A percentile compares a stretch with the other conserved stretches of the same genome.
These are phyloP conservation scores for Drosophila stalkeri DNA, from an alignment of 2,888 invertebrate species.

Conservation along the genomic window DNA sequence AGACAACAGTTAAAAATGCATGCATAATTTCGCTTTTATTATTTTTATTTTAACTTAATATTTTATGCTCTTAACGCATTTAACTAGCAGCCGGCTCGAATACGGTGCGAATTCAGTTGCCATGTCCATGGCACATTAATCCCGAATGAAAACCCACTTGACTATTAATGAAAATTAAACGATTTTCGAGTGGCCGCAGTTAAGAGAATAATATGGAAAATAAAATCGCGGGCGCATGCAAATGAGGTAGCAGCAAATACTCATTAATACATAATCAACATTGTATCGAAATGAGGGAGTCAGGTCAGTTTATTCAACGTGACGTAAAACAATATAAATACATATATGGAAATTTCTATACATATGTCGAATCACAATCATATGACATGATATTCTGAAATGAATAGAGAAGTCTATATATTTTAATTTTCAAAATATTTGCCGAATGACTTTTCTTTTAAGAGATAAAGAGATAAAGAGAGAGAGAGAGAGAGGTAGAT, in stretches of 20 bases:
- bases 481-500: too few species aligned
- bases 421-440: too few species aligned
- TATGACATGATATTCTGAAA: too few species aligned
- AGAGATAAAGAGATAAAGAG: too few species aligned
- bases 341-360: neutral
- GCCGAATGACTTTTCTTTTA: too few species aligned
- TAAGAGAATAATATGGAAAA: conserved; percentile 34
- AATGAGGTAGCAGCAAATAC: conserved; percentile 25
- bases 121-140: conserved; percentile 69
- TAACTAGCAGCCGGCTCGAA: conserved; percentile 39
- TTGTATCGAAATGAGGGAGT: neutral
- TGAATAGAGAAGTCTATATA: too few species aligned
- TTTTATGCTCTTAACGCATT: conserved; percentile 58
- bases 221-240: conserved; percentile 8
- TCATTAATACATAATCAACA: conserved; percentile 36
- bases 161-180: conserved; percentile 82
- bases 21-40: conserved; percentile 38
- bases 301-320: neutral
- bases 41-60: conserved; percentile 35
- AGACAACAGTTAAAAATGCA: conserved; percentile 74
- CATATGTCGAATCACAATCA: neutral
- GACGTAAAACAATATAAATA: neutral
- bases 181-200: conserved; percentile 73
- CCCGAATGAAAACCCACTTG: conserved; percentile 66
- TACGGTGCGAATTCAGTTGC: conserved; percentile 52